Evolutionary conservation across 2,888 invertebrate genomes (phyloP).

Genomic region (Endotricha flammealis): DNA sequence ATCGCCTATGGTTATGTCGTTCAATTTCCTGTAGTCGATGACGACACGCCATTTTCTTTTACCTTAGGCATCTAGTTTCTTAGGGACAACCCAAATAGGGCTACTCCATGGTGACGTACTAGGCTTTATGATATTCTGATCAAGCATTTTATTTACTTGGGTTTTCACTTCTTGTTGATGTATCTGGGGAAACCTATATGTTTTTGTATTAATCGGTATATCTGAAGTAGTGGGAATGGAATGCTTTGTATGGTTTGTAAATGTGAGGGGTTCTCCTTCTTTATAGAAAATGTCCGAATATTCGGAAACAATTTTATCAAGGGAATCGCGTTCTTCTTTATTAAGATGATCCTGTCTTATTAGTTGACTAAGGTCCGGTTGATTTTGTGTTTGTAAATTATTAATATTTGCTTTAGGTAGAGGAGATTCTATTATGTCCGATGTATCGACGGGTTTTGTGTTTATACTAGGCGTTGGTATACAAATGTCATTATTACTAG

Average conservation of each 20-base stretch:
- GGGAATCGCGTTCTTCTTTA: conserved; percentile 17
- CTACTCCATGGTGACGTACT: conserved; percentile 17
- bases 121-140: conserved; percentile 12
- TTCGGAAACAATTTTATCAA: conserved; percentile 19
- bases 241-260: conserved; percentile 9
- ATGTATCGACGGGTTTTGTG: too few species aligned
- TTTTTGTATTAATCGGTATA: conserved; percentile 7
- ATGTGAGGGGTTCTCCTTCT: conserved; percentile 15
- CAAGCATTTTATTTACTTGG: conserved; percentile 12
- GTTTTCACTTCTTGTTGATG: conserved; percentile 11
- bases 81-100: conserved; percentile 16
- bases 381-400: too few species aligned
- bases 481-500: neutral
- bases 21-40: conserved; percentile 21
- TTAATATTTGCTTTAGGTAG: too few species aligned
- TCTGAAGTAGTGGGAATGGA: conserved; percentile 7
- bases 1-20: conserved; percentile 16
- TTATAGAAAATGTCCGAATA: conserved; percentile 22
- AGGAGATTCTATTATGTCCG: too few species aligned
- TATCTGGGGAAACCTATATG: conserved; percentile 9
- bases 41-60: conserved; percentile 20
- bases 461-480: neutral
- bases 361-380: conserved; percentile 13
- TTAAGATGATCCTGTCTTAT: conserved; percentile 20
- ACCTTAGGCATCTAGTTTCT: conserved; percentile 16